Evolutionary conservation across 2,113 vertebrate species (phyloP), one percentile per base, ranked within the genome.

Genomic region (Lagenorhynchus albirostris): DNA sequence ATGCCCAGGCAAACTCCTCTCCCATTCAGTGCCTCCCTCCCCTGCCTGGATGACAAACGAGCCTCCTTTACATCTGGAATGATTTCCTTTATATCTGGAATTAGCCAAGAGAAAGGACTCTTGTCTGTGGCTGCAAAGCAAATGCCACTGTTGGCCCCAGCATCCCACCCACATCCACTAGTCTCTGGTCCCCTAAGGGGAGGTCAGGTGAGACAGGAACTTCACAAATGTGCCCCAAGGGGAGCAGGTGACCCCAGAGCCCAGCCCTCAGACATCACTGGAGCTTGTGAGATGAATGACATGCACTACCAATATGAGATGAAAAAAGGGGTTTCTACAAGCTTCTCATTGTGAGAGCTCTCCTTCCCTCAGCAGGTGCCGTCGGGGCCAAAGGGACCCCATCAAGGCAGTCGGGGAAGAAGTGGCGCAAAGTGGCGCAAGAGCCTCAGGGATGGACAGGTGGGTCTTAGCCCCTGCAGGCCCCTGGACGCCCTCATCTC

Each of bases 271-370:
- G 76, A 25, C 29, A 11, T 53, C 1, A 0, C 31, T 6, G 55
- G 71, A 23, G 63, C 80, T 33, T 17, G 10, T 5, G 36, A 31
- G 50, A 6, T 11, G 23, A 79, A 8, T 58, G 18, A 3, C 21
- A 1, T 33, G 6, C 0, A 2, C 31, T 36, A 12, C 6, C 6
- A 1, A 3, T 11, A 6, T 2, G 5, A 38, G 58, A 50, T 3
- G 41, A 12, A 53, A 12, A 20, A 38, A 10, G 17, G 65, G 38
- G 11, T n/a, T 77, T 73, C 90, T 6, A 12, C 7, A 6, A n/a
- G 44, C 36, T 77, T 71, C 44, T 14, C 23, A 0, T 5, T 6
- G 41, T 17, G 8, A 65, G 84, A 89, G 36, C 44, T 82, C 55
- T 41, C 23, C 81, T 84, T 67, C 41, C 53, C 38, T 33, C 12